Evolutionary conservation across 2,797 vertebrate genomes (phyloP).

Genomic region (Gymnoscopelus microlampas): DNA sequence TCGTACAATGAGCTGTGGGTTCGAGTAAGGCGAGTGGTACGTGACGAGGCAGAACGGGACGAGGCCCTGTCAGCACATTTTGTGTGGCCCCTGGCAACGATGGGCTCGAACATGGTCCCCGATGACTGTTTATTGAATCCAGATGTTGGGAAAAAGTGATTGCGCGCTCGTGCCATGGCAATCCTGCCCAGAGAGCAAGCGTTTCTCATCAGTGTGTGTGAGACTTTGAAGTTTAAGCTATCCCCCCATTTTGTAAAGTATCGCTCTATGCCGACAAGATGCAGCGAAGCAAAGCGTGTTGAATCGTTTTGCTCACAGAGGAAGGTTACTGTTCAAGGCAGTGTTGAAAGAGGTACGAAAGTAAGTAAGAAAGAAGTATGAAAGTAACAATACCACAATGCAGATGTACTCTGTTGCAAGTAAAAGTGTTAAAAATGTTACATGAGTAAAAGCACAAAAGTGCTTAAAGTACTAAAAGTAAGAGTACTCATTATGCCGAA

Average conservation of each 20-base stretch:
- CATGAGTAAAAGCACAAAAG: too few species aligned
- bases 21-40: slow-evolving; percentile 42
- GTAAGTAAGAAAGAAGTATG: too few species aligned
- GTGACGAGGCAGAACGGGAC: slow-evolving; percentile 64
- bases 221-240: slow-evolving; percentile 42
- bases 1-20: slow-evolving; percentile 30
- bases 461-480: too few species aligned
- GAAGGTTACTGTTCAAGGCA: background rate
- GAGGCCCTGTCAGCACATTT: slow-evolving; percentile 69
- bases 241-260: slow-evolving; percentile 26
- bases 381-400: too few species aligned
- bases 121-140: slow-evolving; percentile 60
- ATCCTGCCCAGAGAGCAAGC: slow-evolving; percentile 45
- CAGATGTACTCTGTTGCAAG: too few species aligned
- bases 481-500: too few species aligned
- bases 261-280: slow-evolving; percentile 13
- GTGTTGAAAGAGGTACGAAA: too few species aligned
- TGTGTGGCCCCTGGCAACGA: slow-evolving; percentile 68
- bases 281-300: slow-evolving; percentile 18
- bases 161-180: slow-evolving; percentile 28
- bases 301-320: slow-evolving; percentile 36
- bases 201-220: slow-evolving; percentile 26
- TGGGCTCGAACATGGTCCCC: slow-evolving; percentile 32
- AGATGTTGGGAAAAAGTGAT: slow-evolving; percentile 62
- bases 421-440: too few species aligned